These are phyloP conservation scores for Lamellibrachia columna DNA, from an alignment of 2,888 invertebrate species.

Conservation along the genomic window DNA sequence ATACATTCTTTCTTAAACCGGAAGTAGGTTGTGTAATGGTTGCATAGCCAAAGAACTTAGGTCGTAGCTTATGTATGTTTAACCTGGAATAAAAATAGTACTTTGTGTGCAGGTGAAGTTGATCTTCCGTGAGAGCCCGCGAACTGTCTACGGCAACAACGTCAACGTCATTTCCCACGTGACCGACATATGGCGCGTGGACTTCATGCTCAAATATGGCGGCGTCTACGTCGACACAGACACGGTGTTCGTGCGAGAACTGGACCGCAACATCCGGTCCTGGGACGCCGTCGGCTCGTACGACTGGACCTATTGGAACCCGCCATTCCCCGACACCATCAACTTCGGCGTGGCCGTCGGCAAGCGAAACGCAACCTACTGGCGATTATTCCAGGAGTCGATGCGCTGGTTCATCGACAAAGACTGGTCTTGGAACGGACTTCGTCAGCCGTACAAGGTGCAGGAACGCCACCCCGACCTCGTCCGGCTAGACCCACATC, in stretches of 20 bases:
- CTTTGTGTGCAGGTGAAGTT: constrained; percentile 37
- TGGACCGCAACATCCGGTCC: constrained; percentile 41
- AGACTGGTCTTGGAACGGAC: constrained; percentile 48
- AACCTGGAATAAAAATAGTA: background rate
- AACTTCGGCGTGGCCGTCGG: constrained; percentile 55
- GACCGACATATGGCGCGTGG: constrained; percentile 60
- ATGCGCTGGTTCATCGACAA: constrained; percentile 47
- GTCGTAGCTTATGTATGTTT: no score
- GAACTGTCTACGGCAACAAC: constrained; percentile 43
- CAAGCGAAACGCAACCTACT: constrained; percentile 46
- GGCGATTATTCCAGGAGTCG: constrained; percentile 46
- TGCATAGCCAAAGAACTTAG: no score
- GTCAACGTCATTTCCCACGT: constrained; percentile 55
- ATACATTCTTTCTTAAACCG: no score
- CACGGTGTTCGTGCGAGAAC: constrained; percentile 52
- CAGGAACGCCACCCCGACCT: constrained; percentile 57
- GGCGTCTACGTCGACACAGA: constrained; percentile 63
- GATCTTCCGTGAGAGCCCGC: constrained; percentile 41
- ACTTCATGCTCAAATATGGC: constrained; percentile 60
- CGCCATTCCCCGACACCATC: constrained; percentile 50
- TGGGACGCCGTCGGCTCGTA: constrained; percentile 56
- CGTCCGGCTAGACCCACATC: constrained; percentile 50
- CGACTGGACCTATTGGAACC: constrained; percentile 56
- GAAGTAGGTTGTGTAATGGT: no score
- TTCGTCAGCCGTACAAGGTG: constrained; percentile 46